These are phyloP conservation scores for Branchinecta sandiegonensis DNA, from an alignment of 2,888 invertebrate genomes.

Conservation along the genomic window DNA sequence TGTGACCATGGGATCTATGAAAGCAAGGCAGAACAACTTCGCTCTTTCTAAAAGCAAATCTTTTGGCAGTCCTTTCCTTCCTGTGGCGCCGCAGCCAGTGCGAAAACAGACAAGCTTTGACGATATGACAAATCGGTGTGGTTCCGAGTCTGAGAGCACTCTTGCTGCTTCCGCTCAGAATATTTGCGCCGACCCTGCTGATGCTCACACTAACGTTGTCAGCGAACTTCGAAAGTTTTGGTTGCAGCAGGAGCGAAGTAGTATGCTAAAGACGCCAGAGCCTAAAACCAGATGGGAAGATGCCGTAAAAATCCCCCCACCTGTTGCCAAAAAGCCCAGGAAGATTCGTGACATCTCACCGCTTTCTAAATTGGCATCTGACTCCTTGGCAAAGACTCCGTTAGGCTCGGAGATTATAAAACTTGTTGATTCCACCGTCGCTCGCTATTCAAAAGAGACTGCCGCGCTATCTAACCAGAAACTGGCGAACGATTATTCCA, in stretches of 20 bases:
- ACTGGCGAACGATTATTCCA: neutral
- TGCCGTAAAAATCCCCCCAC: constrained; percentile 4
- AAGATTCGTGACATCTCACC: neutral
- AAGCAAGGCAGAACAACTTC: neutral
- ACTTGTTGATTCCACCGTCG: constrained; percentile 1
- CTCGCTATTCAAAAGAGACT: neutral
- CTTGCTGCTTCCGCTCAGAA: too few species aligned
- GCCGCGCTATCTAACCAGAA: neutral
- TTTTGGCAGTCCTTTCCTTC: constrained; percentile 4
- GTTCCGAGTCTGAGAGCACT: neutral
- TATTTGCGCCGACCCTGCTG: too few species aligned
- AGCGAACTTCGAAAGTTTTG: constrained; percentile 2
- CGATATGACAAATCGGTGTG: neutral
- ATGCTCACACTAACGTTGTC: neutral
- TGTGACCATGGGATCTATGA: neutral
- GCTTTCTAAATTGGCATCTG: neutral
- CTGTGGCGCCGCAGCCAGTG: neutral
- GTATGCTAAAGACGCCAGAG: constrained; percentile 6
- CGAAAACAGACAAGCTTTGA: constrained; percentile 12
- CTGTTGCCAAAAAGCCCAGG: neutral
- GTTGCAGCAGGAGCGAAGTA: neutral
- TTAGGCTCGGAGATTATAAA: neutral
- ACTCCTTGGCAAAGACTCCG: neutral
- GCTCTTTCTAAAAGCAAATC: constrained; percentile 3
- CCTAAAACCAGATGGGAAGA: neutral